A percentile compares a stretch with the other conserved stretches of the same genome.
Evolutionary conservation across 2,113 vertebrate genomes (phyloP).

Genomic region (Electrona antarctica): DNA sequence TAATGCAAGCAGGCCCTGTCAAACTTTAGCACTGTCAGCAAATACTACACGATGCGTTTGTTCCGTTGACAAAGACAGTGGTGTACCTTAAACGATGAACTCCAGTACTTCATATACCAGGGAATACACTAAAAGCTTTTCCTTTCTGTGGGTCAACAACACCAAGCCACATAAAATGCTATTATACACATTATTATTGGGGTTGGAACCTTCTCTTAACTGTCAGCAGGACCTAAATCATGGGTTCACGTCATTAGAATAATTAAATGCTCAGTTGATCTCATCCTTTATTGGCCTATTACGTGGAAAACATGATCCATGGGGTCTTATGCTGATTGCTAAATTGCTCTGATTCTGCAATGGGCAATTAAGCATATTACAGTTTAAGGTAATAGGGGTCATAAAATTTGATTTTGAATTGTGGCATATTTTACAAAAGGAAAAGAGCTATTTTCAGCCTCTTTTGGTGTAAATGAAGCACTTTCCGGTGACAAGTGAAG

Average conservation of each 20-base stretch:
- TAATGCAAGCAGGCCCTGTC: constrained; percentile 40
- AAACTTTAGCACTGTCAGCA: constrained; percentile 53
- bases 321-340: constrained; percentile 44
- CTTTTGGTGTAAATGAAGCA: constrained; percentile 34
- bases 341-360: constrained; percentile 44
- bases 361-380: constrained; percentile 59
- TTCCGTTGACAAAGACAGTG: constrained; percentile 25
- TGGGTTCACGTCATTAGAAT: constrained; percentile 55
- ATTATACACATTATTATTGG: constrained; percentile 19
- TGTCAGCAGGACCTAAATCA: constrained; percentile 54
- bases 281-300: constrained; percentile 52
- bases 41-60: neutral
- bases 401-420: constrained; percentile 50
- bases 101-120: constrained; percentile 15
- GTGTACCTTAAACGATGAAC: constrained; percentile 20
- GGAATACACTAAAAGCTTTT: constrained; percentile 11
- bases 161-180: constrained; percentile 22
- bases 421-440: constrained; percentile 43
- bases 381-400: constrained; percentile 48
- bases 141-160: constrained; percentile 2
- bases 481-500: neutral
- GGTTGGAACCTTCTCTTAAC: constrained; percentile 13
- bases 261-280: constrained; percentile 65
- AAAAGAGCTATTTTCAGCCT: constrained; percentile 45
- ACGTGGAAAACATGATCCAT: constrained; percentile 41